A percentile compares a stretch with the other conserved stretches of the same genome.
These are phyloP conservation scores for Phymastichus coffea DNA, from an alignment of 1,140 invertebrate genomes.

Conservation along the genomic window DNA sequence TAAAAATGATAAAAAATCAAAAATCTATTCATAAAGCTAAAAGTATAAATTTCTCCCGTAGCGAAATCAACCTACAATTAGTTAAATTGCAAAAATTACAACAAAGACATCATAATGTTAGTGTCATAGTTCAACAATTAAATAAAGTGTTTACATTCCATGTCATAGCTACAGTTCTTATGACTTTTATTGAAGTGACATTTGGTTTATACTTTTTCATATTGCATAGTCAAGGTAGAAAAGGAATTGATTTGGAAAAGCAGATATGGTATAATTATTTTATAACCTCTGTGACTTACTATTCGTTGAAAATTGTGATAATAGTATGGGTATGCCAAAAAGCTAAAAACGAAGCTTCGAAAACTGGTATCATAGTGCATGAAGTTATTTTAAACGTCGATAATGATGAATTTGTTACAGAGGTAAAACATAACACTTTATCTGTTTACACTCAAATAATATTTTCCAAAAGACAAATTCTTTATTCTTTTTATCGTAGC, in stretches of 20 bases:
- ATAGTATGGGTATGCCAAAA: conserved; percentile 45
- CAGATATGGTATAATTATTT: conserved; percentile 42
- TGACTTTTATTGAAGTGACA: conserved; percentile 45
- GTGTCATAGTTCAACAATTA: conserved; percentile 36
- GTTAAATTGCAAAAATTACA: conserved; percentile 40
- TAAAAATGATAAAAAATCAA: conserved; percentile 29
- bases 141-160: conserved; percentile 43
- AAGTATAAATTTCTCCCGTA: conserved; percentile 18
- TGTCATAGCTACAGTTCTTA: conserved; percentile 32
- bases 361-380: conserved; percentile 40
- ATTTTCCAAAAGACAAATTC: too few relatives aligned
- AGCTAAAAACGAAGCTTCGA: conserved; percentile 36
- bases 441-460: conserved; percentile 6
- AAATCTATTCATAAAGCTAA: conserved; percentile 33
- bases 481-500: conserved; percentile 33
- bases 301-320: conserved; percentile 36
- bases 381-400: conserved; percentile 36
- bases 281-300: conserved; percentile 35
- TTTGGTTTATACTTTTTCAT: conserved; percentile 50
- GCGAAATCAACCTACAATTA: conserved; percentile 31
- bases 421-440: too few relatives aligned
- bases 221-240: conserved; percentile 23
- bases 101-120: conserved; percentile 40
- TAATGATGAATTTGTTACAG: conserved; percentile 39
- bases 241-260: conserved; percentile 23